Evolutionary conservation across 2,888 invertebrate species (phyloP).

Genomic region (Pinctada fucata): DNA sequence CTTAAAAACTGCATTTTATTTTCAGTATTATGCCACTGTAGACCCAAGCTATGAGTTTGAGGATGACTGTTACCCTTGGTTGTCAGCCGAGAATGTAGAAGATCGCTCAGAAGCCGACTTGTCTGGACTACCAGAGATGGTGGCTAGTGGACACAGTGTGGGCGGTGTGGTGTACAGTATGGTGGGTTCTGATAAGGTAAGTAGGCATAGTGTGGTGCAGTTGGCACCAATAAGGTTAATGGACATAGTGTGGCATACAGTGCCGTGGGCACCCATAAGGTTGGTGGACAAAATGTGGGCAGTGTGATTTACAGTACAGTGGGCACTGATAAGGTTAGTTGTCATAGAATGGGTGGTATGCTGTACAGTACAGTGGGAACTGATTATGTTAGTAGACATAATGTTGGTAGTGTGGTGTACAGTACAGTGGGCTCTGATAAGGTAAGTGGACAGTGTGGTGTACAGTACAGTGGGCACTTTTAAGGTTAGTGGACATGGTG

Average conservation of each 20-base stretch:
- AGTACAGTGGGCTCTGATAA: conserved; percentile 86
- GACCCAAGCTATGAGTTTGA: conserved; percentile 81
- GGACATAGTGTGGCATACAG: conserved; percentile 88
- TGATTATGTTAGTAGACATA: conserved; percentile 76
- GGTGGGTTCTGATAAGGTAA: conserved; percentile 82
- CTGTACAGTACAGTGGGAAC: no score
- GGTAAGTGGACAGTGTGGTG: conserved; percentile 81
- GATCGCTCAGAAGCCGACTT: conserved; percentile 66
- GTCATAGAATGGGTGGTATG: not conserved
- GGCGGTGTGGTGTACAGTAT: conserved; percentile 96
- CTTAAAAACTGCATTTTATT: no score
- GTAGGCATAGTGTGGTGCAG: conserved; percentile 72
- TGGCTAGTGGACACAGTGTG: conserved; percentile 94
- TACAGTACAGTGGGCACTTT: conserved; percentile 89
- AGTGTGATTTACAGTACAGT: conserved; percentile 88
- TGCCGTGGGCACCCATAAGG: no score
- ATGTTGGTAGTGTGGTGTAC: conserved; percentile 95
- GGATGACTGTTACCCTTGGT: conserved; percentile 93
- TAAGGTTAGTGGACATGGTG: conserved; percentile 93
- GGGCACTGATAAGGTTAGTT: conserved; percentile 79
- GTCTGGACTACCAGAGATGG: conserved; percentile 74
- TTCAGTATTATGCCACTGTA: conserved; percentile 95
- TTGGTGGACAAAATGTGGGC: conserved; percentile 80
- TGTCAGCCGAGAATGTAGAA: conserved; percentile 80
- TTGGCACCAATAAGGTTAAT: conserved; percentile 25